Conservation (phyloP, 1,140 invertebrate species). For the Formica exsecta region DNA sequence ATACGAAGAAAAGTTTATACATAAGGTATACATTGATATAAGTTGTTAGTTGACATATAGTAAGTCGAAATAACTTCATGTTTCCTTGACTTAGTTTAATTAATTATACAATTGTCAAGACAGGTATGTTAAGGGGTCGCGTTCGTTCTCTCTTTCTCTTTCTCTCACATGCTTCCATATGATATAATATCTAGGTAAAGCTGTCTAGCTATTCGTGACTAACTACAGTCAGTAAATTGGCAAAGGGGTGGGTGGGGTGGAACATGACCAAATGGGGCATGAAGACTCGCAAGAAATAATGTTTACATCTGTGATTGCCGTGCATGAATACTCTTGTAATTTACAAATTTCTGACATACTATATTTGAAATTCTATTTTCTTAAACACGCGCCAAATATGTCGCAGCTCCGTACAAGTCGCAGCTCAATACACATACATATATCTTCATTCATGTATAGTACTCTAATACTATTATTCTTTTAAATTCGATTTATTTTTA, state of each 20-base stretch:
- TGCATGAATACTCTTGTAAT: slow-evolving; percentile 37
- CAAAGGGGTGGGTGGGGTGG: slow-evolving; percentile 1
- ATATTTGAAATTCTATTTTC: slow-evolving; percentile 6
- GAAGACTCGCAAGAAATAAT: slow-evolving; percentile 24
- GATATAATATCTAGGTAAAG: slow-evolving; percentile 54
- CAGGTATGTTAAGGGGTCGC: slow-evolving; percentile 20
- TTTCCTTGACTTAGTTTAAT: slow-evolving; percentile 49
- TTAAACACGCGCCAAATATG: neutral
- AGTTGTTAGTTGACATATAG: slow-evolving; percentile 33
- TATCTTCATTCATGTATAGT: neutral
- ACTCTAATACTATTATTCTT: neutral
- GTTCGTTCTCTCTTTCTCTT: neutral
- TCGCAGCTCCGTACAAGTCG: neutral
- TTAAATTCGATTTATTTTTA: slow-evolving; percentile 11
- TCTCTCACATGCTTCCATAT: slow-evolving; percentile 21
- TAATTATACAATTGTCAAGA: slow-evolving; percentile 44
- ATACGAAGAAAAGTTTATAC: neutral
- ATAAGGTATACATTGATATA: slow-evolving; percentile 8
- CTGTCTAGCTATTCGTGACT: slow-evolving; percentile 52
- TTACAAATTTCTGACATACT: neutral
- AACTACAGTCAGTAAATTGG: slow-evolving; percentile 38
- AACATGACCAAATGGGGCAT: slow-evolving; percentile 19
- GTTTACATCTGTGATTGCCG: slow-evolving; percentile 53
- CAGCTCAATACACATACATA: neutral
- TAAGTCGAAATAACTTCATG: slow-evolving; percentile 19